Base-by-base conservation (phyloP, 2,797 vertebrate genomes). In the Buceros bicornis region DNA sequence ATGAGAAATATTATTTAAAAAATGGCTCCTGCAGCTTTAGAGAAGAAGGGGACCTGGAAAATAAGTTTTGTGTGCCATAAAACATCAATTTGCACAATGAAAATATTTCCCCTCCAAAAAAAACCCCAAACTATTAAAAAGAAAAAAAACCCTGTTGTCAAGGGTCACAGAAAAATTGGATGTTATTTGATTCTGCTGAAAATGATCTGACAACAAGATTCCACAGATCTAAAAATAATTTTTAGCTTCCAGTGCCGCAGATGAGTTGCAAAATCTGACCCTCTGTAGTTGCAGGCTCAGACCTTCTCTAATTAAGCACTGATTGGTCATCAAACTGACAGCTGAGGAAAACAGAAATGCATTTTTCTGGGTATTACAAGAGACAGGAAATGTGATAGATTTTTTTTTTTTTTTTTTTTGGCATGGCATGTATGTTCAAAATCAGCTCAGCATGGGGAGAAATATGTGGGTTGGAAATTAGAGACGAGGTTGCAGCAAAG, bases 181-280 rank as follows among this genome's bases (percentile, higher is more conserved):
- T 31, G 48, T 17, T 69, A 74, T 42, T 74, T 58, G 26, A 65
- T 83, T 89, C 70, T 51, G 8, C 29, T 91, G 58, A 93, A 83
- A 89, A 94, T 33, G 3, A 82, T 70, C 21, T 66, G 67, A 78
- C 15, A 90, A 40, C 3, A 91, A 47, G 69, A 91, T 71, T 82
- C 54, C 67, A 79, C 0, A 5, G 37, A 82, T n/a, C 5, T 58
- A 87, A 89, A 77, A 70, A n/a, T 31, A 74, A 65, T 48, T 91
- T 93, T 91, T 91, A 81, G 17, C 17, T 80, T 64, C 42, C 65
- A 78, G 20, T 71, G 48, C 33, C 89, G 81, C 57, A 83, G 50
- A 90, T 35, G 47, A 92, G 33, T 86, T 88, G n/a, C 65, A 93
- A 89, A 85, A 92, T 83, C 45, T 83, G 79, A 85, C 54, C 71